phyloP scores from a whole-genome alignment of 1,140 invertebrate genomes.

The Drosophila kurseongensis region DNA sequence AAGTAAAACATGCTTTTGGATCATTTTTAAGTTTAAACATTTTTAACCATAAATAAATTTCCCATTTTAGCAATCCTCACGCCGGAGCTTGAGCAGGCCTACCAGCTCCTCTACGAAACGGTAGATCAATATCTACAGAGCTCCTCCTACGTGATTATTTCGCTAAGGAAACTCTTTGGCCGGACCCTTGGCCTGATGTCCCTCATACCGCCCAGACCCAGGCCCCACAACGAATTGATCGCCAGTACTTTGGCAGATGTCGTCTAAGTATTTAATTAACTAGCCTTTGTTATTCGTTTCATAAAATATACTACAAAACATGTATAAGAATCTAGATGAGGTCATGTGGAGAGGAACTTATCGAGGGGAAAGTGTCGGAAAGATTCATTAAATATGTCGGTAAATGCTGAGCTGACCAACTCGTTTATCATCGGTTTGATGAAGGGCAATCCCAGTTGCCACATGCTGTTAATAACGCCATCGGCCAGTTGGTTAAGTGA shows the following conservation, averaged over 20 bases:
- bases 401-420: slow-evolving; percentile 91
- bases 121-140: slow-evolving; percentile 84
- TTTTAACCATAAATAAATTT: neutral
- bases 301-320: slow-evolving; percentile 42
- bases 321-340: slow-evolving; percentile 41
- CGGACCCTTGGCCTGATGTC: slow-evolving; percentile 48
- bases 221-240: slow-evolving; percentile 36
- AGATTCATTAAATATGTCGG: slow-evolving; percentile 90
- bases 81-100: slow-evolving; percentile 79
- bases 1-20: no score
- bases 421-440: slow-evolving; percentile 91
- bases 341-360: slow-evolving; percentile 84
- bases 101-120: slow-evolving; percentile 79
- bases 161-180: slow-evolving; percentile 62
- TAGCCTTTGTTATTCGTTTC: slow-evolving; percentile 33
- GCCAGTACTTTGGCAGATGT: slow-evolving; percentile 66
- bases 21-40: neutral
- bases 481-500: slow-evolving; percentile 87
- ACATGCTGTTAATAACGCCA: slow-evolving; percentile 88
- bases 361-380: slow-evolving; percentile 89
- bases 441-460: slow-evolving; percentile 91
- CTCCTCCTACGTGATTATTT: slow-evolving; percentile 80
- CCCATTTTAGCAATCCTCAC: slow-evolving; percentile 60
- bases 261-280: slow-evolving; percentile 25
- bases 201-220: slow-evolving; percentile 37